Conservation (phyloP, 2,888 invertebrate genomes). For the Caenorhabditis macrosperma region DNA sequence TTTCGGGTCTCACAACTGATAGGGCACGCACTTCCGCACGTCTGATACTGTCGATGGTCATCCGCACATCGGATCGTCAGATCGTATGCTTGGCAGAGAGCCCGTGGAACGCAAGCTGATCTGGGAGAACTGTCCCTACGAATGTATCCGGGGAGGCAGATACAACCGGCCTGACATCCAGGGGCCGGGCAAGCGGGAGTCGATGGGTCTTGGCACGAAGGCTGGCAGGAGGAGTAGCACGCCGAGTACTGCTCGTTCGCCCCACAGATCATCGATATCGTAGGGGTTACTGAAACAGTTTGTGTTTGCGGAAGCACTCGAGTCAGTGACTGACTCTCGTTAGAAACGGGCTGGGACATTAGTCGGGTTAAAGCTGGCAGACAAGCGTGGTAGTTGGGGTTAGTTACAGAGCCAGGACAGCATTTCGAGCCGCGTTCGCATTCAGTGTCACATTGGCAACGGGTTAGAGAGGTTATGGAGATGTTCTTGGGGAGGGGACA, state of each 20-base stretch:
- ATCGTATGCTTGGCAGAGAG: slow-evolving; percentile 65
- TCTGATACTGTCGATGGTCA: slow-evolving; percentile 66
- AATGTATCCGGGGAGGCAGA: slow-evolving; percentile 69
- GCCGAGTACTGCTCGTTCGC: slow-evolving; percentile 66
- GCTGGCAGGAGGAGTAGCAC: slow-evolving; percentile 65
- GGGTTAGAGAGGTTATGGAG: slow-evolving; percentile 27
- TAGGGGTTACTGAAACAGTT: slow-evolving; percentile 56
- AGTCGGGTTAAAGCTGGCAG: slow-evolving; percentile 35
- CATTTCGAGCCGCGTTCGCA: slow-evolving; percentile 61
- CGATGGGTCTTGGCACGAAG: slow-evolving; percentile 69
- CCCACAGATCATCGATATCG: slow-evolving; percentile 60
- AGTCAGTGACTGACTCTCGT: slow-evolving; percentile 22
- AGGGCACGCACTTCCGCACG: slow-evolving; percentile 71
- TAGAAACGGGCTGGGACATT: slow-evolving; percentile 35
- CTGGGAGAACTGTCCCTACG: slow-evolving; percentile 64
- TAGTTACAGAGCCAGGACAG: slow-evolving; percentile 54
- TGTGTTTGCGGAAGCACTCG: not conserved
- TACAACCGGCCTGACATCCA: slow-evolving; percentile 66
- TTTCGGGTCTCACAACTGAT: slow-evolving; percentile 68
- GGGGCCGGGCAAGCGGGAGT: slow-evolving; percentile 65
- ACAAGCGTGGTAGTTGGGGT: slow-evolving; percentile 43
- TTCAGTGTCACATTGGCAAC: slow-evolving; percentile 65
- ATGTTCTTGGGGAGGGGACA: slow-evolving; percentile 39
- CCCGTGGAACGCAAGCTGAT: slow-evolving; percentile 65
- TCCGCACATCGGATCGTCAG: slow-evolving; percentile 67